phyloP scores from a whole-genome alignment of 2,888 invertebrate genomes.

The Entomobrya multifasciata region DNA sequence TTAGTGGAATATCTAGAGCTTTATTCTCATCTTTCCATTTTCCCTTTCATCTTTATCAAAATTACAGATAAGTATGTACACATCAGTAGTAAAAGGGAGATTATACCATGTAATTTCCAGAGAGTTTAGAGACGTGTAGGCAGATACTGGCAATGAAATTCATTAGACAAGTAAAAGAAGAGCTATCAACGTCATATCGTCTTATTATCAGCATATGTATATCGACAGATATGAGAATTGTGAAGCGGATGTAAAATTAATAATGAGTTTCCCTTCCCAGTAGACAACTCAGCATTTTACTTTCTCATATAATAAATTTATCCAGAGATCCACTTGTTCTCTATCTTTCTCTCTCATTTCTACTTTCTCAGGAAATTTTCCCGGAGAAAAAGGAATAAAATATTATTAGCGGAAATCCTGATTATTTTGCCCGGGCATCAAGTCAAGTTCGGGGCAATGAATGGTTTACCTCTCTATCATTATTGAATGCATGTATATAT shows the following conservation, averaged over 20 bases:
- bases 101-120: not conserved
- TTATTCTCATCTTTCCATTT: too few relatives aligned
- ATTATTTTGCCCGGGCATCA: too few relatives aligned
- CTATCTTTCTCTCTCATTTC: not conserved
- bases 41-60: conserved; percentile 24
- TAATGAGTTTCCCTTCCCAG: conserved; percentile 24
- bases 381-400: not conserved
- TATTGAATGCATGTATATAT: too few relatives aligned
- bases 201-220: not conserved
- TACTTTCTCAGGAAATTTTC: conserved; percentile 1
- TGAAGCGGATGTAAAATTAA: conserved; percentile 46
- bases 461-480: not conserved
- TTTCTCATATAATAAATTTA: not conserved
- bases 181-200: not conserved
- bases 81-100: too few relatives aligned
- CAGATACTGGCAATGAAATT: not conserved
- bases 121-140: too few relatives aligned
- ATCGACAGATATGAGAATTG: not conserved
- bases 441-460: conserved; percentile 1
- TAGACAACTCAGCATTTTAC: not conserved
- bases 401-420: conserved; percentile 38
- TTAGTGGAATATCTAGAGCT: too few relatives aligned
- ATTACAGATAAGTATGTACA: not conserved
- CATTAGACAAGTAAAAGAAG: not conserved
- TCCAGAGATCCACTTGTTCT: too few relatives aligned